Evolutionary conservation across 2,888 invertebrate species (phyloP).

Genomic region (Sphaeridia pumilis): DNA sequence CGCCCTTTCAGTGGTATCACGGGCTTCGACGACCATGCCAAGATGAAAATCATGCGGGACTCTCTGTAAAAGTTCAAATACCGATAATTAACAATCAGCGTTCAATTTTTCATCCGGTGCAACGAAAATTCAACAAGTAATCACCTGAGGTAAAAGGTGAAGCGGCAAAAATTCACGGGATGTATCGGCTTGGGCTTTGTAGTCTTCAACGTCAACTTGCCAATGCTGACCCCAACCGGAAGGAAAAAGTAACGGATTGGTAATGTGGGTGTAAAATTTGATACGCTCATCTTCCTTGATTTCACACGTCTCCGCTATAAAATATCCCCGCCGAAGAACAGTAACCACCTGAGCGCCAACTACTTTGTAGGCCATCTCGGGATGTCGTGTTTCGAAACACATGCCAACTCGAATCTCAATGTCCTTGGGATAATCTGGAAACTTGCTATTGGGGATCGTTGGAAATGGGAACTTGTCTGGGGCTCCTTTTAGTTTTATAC

Average conservation of each 20-base stretch:
- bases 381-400: slow-evolving; percentile 13
- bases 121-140: not conserved
- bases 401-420: slow-evolving; percentile 2
- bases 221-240: slow-evolving; percentile 5
- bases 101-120: not conserved
- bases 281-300: not conserved
- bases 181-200: not conserved
- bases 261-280: slow-evolving; percentile 5
- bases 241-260: slow-evolving; percentile 4
- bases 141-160: slow-evolving; percentile 2
- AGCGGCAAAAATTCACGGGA: not conserved
- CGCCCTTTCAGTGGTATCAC: not conserved
- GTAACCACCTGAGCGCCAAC: slow-evolving; percentile 4
- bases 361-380: slow-evolving; percentile 3
- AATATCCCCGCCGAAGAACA: slow-evolving; percentile 5
- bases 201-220: slow-evolving; percentile 1
- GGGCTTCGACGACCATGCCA: slow-evolving; percentile 8
- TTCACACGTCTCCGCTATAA: slow-evolving; percentile 9
- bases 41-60: slow-evolving; percentile 4
- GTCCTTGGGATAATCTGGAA: slow-evolving; percentile 4
- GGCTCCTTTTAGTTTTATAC: not conserved
- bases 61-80: slow-evolving; percentile 2
- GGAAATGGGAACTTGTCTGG: not conserved
- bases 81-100: not conserved
- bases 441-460: not conserved